Base-by-base conservation (phyloP, 2,888 invertebrate genomes). In the Drosophila algonquin region DNA sequence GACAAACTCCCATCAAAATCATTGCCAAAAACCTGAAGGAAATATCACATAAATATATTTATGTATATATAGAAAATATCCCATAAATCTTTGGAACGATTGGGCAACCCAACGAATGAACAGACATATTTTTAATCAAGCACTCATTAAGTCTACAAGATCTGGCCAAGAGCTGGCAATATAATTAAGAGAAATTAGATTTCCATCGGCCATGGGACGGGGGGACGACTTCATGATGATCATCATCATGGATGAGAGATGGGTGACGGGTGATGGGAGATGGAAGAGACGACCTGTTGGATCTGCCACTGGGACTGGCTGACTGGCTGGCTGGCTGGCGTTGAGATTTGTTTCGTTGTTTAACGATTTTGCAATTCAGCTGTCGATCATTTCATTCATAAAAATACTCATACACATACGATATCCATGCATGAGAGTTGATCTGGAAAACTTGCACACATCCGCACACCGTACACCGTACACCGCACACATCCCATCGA, bases 351-450 rank as follows among this genome's bases (percentile, higher is more conserved):
- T 69, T 76, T 80, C 73, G 81, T 79, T 81, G 77, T 82, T 85
- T 73, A 78, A 79, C 77, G 76, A 81, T 89, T 87, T 81, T 81
- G 87, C 90, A 90, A 91, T 91, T 90, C 90, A 90, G 89, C 89
- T 89, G 89, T 89, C 89, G 90, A 89, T 90, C 86, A 86, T 79
- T 89, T 90, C 89, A 89, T 89, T 89, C 89, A 89, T 89, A 89
- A 89, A 90, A 83, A 77, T 69, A 76, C 75, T 51, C 73, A 65
- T 52, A 73, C 51, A 53, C 35, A 56, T n/a, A 59, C 63, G 63
- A 52, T 52, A 45, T 54, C 47, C 32, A 55, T 44, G n/a, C 73
- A 73, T 47, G 52, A 21, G 58, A 54, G 67, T 71, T 75, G 87
- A 75, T 88, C 89, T 82, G 81, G 75, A 87, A 72, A 83, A 88